phyloP scores from a whole-genome alignment of 2,113 vertebrate species.

The Cyprinodon variegatus region DNA sequence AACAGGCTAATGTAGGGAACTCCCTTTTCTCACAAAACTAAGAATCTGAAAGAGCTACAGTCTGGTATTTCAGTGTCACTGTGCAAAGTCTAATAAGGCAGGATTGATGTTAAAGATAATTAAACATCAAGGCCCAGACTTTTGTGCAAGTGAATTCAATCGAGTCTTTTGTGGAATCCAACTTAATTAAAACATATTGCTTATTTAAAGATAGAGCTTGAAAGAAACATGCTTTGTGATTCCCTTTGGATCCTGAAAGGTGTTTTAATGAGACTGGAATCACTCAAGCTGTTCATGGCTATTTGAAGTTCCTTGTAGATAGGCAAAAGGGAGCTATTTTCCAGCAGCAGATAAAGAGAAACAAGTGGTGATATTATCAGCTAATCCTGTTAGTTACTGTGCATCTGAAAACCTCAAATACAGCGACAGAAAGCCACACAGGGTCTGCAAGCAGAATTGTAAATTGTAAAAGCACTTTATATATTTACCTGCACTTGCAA shows the following conservation, averaged over 20 bases:
- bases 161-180: constrained; percentile 44
- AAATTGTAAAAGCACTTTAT: neutral
- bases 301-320: constrained; percentile 11
- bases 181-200: constrained; percentile 67
- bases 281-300: constrained; percentile 40
- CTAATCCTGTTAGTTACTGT: constrained; percentile 10
- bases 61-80: constrained; percentile 28
- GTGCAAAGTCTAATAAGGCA: constrained; percentile 45
- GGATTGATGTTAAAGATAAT: constrained; percentile 53
- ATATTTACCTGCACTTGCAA: constrained; percentile 88
- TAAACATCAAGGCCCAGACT: constrained; percentile 58
- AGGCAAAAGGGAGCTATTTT: constrained; percentile 14
- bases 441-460: neutral
- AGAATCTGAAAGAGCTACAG: neutral
- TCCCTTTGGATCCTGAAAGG: constrained; percentile 46
- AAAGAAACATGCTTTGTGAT: constrained; percentile 37
- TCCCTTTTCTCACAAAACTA: constrained; percentile 14
- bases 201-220: constrained; percentile 27
- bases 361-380: neutral
- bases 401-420: constrained; percentile 14
- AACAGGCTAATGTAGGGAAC: constrained; percentile 12
- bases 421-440: constrained; percentile 6
- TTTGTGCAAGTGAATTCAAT: constrained; percentile 35
- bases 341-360: constrained; percentile 2
- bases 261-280: constrained; percentile 35